Evolutionary conservation across 1,140 invertebrate species (phyloP).

Genomic region (Cydia fagiglandana): DNA sequence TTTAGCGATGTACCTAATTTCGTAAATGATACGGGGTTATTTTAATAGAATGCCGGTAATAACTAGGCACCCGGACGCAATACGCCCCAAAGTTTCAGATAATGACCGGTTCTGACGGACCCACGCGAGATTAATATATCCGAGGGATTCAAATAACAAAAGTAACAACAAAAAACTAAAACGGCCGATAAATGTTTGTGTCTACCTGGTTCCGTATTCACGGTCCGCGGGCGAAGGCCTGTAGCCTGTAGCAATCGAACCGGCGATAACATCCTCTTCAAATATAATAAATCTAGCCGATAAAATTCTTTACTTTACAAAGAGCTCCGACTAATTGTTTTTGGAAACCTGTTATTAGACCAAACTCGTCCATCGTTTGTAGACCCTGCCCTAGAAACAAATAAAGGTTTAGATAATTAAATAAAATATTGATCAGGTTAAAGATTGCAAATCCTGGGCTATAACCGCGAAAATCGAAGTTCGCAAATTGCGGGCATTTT

Average conservation of each 20-base stretch:
- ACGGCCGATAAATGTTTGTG: constrained; percentile 69
- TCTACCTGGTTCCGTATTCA: constrained; percentile 63
- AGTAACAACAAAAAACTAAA: constrained; percentile 73
- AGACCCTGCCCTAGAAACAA: constrained; percentile 42
- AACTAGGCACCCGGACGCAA: constrained; percentile 70
- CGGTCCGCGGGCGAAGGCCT: constrained; percentile 53
- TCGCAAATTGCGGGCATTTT: too few relatives aligned
- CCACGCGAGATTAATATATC: constrained; percentile 75
- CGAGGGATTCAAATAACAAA: constrained; percentile 71
- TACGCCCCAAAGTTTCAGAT: constrained; percentile 74
- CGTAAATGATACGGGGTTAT: constrained; percentile 71
- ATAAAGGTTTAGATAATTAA: constrained; percentile 42
- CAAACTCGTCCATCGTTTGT: constrained; percentile 47
- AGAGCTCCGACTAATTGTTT: constrained; percentile 71
- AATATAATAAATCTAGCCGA: constrained; percentile 76
- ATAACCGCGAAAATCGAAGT: too few relatives aligned
- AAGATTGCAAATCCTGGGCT: neutral
- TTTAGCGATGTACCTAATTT: constrained; percentile 77
- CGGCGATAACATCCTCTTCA: constrained; percentile 70
- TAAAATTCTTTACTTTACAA: constrained; percentile 70
- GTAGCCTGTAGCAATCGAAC: constrained; percentile 55
- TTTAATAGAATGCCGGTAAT: constrained; percentile 75
- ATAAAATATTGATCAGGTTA: constrained; percentile 14
- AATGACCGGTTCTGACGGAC: constrained; percentile 70
- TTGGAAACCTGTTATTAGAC: constrained; percentile 65